These are phyloP conservation scores for Amphilophus citrinellus DNA, from an alignment of 2,113 vertebrate species.

Conservation along the genomic window DNA sequence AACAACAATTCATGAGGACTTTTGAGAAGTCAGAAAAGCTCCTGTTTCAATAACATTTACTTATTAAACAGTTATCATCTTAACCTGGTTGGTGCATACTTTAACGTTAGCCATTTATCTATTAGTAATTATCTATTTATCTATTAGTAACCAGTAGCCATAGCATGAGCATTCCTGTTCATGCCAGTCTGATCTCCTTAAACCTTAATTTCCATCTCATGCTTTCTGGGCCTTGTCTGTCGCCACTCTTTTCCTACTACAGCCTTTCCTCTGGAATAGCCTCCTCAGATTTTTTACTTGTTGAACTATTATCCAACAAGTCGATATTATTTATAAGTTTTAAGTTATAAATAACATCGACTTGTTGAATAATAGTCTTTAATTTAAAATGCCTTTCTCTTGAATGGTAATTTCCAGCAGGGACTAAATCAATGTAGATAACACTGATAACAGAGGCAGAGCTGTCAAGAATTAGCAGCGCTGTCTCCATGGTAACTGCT, in stretches of 20 bases:
- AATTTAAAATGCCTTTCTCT: slow-evolving; percentile 23
- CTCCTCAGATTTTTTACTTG: too few species aligned
- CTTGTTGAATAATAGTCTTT: background rate
- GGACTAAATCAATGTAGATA: slow-evolving; percentile 41
- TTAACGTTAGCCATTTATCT: background rate
- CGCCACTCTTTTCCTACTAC: background rate
- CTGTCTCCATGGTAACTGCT: slow-evolving; percentile 75
- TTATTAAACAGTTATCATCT: background rate
- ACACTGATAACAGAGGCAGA: slow-evolving; percentile 33
- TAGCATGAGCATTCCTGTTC: background rate
- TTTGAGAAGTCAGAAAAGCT: background rate
- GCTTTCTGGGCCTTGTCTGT: background rate
- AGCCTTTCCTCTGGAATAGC: background rate
- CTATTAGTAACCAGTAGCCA: background rate
- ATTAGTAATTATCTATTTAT: background rate
- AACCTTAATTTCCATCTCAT: background rate
- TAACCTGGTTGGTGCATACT: background rate
- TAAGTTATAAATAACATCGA: background rate
- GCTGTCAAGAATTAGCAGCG: slow-evolving; percentile 49
- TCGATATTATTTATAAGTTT: too few species aligned
- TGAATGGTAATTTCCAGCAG: slow-evolving; percentile 26
- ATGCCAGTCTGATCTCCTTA: background rate
- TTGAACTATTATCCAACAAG: too few species aligned
- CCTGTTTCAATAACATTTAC: background rate
- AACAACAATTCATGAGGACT: background rate